Evolutionary conservation across 2,888 invertebrate genomes (phyloP), one percentile per base, ranked within the genome.

Genomic region (Linyphia triangularis): DNA sequence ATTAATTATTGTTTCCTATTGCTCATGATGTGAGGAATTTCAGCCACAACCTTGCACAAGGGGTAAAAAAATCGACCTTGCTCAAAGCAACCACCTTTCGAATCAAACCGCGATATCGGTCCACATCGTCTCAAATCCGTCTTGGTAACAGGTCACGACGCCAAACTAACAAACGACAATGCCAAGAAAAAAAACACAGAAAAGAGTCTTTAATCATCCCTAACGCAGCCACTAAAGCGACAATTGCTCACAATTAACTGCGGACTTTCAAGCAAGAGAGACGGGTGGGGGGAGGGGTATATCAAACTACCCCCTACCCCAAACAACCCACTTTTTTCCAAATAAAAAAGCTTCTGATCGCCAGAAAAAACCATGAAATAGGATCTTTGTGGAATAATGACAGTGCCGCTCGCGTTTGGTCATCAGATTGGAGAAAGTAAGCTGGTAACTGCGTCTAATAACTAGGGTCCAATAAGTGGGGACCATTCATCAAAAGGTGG

Each of bases 381-480:
- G 51, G 73, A 57, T 57, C 73, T 30, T 40, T 24, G 16, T 70
- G 43, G 70, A 57, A 43, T 73, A 73, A 73, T 73, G 73, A 73
- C 73, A 73, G 73, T 57, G 43, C 69, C 51, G 22, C 7, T 19
- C 24, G 40, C 19, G 22, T 22, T 28, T 63, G 77, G 40, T 61
- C 78, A 78, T 78, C 40, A 13, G 40, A 40, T 28, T n/a, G 40
- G 10, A 78, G 63, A 78, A 65, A 63, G 43, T 40, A 37, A 78
- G 13, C 51, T 72, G 2, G 61, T 72, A 85, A 85, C 72, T 72
- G 72, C 85, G 24, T 16, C 85, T 85, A 85, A 85, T 85, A 85
- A 85, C 85, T 65, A 61, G 85, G 40, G 57, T 67, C 72, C 73
- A 85, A 85, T 85, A 79, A 79, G 69, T 43, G 51, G 24, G 9